Evolutionary conservation across 2,113 vertebrate species (phyloP).

Genomic region (Aphyosemion australe): DNA sequence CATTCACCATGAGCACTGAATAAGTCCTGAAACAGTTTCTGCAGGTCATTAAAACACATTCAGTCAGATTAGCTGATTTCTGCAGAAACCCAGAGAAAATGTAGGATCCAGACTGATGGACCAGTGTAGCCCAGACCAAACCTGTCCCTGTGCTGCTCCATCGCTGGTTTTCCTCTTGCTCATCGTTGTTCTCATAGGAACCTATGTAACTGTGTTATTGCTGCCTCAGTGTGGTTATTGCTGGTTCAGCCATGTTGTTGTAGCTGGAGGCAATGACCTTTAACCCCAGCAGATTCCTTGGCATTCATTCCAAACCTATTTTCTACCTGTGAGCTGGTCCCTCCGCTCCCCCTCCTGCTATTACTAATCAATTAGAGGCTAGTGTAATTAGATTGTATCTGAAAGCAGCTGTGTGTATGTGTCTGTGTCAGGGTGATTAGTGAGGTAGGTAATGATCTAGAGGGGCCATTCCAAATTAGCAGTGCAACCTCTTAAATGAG

Average conservation of each 20-base stretch:
- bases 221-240: no score
- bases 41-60: no score
- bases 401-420: slow-evolving; percentile 46
- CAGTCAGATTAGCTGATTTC: no score
- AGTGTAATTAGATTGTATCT: slow-evolving; percentile 75
- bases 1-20: no score
- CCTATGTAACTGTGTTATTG: slow-evolving; percentile 29
- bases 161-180: background rate
- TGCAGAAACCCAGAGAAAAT: no score
- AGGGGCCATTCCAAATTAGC: slow-evolving; percentile 85
- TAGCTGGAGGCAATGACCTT: slow-evolving; percentile 24
- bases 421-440: slow-evolving; percentile 74
- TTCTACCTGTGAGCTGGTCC: slow-evolving; percentile 43
- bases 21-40: no score
- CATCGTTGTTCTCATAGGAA: slow-evolving; percentile 13
- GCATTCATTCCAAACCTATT: slow-evolving; percentile 25
- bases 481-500: slow-evolving; percentile 83
- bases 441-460: slow-evolving; percentile 85
- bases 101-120: no score
- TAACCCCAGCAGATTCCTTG: slow-evolving; percentile 35
- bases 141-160: no score
- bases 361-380: slow-evolving; percentile 70
- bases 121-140: no score
- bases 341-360: slow-evolving; percentile 40
- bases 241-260: slow-evolving; percentile 44